Evolutionary conservation across 2,797 vertebrate species (phyloP).

Genomic region (Cyclura pinguis): DNA sequence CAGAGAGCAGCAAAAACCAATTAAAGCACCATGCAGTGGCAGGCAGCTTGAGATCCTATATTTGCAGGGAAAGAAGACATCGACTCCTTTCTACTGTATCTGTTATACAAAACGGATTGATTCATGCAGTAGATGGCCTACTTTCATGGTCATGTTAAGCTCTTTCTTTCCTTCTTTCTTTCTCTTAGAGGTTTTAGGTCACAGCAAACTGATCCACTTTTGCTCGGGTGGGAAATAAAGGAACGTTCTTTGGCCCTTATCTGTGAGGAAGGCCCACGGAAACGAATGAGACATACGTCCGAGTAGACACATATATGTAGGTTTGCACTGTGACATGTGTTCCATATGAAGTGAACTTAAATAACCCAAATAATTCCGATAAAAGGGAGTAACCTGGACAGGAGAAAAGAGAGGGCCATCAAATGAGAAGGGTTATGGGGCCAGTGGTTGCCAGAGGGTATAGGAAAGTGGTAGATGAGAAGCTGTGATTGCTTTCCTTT

Average conservation of each 20-base stretch:
- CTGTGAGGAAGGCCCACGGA: neutral
- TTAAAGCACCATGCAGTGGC: neutral
- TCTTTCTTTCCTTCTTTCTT: too few species aligned
- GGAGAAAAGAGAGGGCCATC: neutral
- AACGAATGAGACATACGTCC: too few species aligned
- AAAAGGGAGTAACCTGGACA: too few species aligned
- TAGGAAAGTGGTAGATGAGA: neutral
- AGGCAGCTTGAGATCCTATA: neutral
- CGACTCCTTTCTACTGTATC: neutral
- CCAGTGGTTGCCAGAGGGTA: neutral
- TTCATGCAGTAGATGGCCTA: neutral
- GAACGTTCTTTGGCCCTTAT: neutral
- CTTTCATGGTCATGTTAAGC: neutral
- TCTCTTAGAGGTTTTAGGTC: neutral
- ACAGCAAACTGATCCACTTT: neutral
- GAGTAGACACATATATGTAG: too few species aligned
- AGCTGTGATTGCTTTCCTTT: too few species aligned
- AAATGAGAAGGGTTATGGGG: neutral
- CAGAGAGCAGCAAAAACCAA: constrained; percentile 8
- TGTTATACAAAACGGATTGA: neutral
- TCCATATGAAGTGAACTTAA: neutral
- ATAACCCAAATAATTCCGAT: neutral
- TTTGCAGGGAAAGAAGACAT: neutral
- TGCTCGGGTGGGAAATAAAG: neutral
- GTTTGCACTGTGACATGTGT: neutral